phyloP scores from a whole-genome alignment of 2,888 invertebrate genomes.

The Chydorus sphaericus region DNA sequence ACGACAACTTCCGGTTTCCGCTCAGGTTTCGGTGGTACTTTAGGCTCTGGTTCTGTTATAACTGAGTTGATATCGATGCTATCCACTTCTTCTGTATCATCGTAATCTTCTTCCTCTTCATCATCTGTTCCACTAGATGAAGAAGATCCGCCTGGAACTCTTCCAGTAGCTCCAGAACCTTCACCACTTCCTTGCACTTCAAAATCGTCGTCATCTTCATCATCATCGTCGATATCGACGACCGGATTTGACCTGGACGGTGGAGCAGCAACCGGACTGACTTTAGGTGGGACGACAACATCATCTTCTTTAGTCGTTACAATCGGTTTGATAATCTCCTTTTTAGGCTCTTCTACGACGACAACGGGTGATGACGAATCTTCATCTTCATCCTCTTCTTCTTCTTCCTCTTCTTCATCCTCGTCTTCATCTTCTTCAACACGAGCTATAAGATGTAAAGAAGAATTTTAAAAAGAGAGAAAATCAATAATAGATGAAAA shows the following conservation, averaged over 20 bases:
- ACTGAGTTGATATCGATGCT: not conserved
- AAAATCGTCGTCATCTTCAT: conserved; percentile 60
- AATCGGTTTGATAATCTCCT: too few relatives aligned
- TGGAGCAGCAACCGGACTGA: conserved; percentile 4
- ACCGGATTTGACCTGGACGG: not conserved
- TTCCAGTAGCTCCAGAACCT: conserved; percentile 51
- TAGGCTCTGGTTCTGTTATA: conserved; percentile 1
- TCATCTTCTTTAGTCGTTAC: not conserved
- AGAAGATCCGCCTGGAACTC: too few relatives aligned
- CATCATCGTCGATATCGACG: not conserved
- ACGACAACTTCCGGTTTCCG: conserved; percentile 1
- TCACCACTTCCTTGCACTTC: conserved; percentile 61
- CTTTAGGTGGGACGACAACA: not conserved
- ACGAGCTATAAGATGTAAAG: not conserved
- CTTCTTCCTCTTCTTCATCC: not conserved
- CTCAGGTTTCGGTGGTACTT: not conserved
- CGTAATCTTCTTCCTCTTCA: conserved; percentile 45
- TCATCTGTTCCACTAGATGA: conserved; percentile 35
- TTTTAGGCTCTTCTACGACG: too few relatives aligned
- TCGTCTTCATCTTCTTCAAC: too few relatives aligned
- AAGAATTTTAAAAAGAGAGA: not conserved
- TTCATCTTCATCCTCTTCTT: not conserved
- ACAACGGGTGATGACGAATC: not conserved
- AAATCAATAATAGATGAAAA: not conserved
- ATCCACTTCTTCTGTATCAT: conserved; percentile 23